Evolutionary conservation across 2,888 invertebrate genomes (phyloP).

Genomic region (Teleiodes luculella): DNA sequence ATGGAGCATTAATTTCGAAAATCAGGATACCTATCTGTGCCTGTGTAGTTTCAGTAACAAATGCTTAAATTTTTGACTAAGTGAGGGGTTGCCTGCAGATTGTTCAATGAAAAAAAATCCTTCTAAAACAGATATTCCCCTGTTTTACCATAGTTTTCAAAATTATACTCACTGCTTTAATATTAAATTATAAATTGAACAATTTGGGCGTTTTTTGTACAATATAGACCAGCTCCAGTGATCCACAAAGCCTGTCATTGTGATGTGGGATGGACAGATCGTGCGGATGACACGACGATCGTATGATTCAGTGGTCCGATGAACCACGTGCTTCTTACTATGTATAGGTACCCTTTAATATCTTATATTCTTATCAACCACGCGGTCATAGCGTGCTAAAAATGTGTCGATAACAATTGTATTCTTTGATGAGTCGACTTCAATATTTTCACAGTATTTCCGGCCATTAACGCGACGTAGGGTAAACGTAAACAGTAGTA

Average conservation of each 20-base stretch:
- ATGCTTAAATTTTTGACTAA: too few relatives aligned
- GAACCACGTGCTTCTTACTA: background rate
- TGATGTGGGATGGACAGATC: background rate
- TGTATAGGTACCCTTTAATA: background rate
- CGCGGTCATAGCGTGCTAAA: background rate
- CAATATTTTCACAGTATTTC: background rate
- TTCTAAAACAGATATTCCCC: too few relatives aligned
- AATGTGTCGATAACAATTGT: background rate
- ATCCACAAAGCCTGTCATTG: background rate
- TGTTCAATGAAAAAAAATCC: too few relatives aligned
- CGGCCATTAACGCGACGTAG: background rate
- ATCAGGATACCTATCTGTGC: too few relatives aligned
- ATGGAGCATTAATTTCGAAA: too few relatives aligned
- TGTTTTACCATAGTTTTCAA: too few relatives aligned
- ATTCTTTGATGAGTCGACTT: background rate
- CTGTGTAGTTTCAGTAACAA: too few relatives aligned
- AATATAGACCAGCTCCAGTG: background rate
- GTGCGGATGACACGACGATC: background rate
- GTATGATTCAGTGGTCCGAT: constrained; percentile 1
- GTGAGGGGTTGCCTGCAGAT: too few relatives aligned
- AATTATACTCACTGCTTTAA: too few relatives aligned
- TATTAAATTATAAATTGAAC: too few relatives aligned
- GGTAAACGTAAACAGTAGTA: background rate
- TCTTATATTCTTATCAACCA: background rate
- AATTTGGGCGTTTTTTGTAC: background rate